Base-by-base conservation (phyloP, 2,113 vertebrate species). In the Climacteris rufus region DNA sequence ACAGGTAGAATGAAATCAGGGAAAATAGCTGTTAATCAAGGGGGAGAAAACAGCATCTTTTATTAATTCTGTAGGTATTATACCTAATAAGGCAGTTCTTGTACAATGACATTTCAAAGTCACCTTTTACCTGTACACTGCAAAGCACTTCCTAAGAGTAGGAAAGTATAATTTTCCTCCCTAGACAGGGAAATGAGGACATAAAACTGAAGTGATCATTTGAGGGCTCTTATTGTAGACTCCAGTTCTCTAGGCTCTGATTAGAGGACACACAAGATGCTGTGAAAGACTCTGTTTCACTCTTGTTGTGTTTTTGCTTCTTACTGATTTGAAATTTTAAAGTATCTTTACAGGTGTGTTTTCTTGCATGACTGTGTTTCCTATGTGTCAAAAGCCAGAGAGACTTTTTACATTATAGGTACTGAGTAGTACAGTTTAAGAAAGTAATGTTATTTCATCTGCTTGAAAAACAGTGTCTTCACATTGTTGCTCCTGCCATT, bases 381-480 rank as follows among this genome's bases (percentile, higher is more conserved):
- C 35, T 3, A 6, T 15, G 3, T 57, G 20, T 47, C 19, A 63
- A 63, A 70, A 81, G 14, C 42, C 47, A 78, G n/a, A 68, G 33
- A 70, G 6, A 11, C 2, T 37, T 61, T 53, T 89, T 71, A 9
- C 0, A 0, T 18, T 39, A 20, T 47, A 19, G 25, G 3, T 76
- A 20, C 14, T 60, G 40, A 37, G 13, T 37, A 68, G 40, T 47
- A n/a, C 10, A n/a, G 30, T 59, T 71, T 37, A 93, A 76, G 12
- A 3, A 33, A 49, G 15, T 28, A 45, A 40, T 0, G 1, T 31
- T 35, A 18, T 59, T 87, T 72, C 8, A 40, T 63, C 9, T 71
- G 5, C 28, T 79, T 69, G n/a, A 47, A 49, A 69, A 61, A 63
- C 15, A 39, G 4, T 8, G 7, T 54, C 23, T 78, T 87, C 9